Conservation (phyloP, 2,113 vertebrate genomes). For the Ctenodactylus gundi region DNA sequence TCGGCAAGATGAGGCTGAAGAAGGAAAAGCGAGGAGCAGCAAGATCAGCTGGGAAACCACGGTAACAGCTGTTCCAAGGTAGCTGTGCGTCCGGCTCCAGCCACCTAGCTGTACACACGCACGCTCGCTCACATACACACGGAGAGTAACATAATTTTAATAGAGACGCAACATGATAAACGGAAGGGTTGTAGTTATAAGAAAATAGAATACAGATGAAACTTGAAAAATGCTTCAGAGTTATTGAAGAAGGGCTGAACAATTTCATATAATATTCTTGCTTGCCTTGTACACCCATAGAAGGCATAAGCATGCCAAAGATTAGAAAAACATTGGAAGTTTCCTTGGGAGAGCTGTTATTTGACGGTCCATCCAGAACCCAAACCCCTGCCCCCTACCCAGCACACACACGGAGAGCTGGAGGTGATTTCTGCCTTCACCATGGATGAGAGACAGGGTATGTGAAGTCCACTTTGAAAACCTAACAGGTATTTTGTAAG, state of each 20-base stretch:
- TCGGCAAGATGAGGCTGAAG: not conserved
- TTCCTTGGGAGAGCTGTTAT: not conserved
- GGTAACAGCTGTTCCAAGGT: not conserved
- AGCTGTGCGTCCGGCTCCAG: not conserved
- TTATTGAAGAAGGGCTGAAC: not conserved
- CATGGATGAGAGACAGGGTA: not conserved
- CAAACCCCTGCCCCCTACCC: not conserved
- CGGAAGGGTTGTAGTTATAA: not conserved
- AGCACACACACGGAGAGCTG: not conserved
- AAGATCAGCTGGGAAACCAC: not conserved
- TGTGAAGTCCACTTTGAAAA: not conserved
- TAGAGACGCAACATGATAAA: not conserved
- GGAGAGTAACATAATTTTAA: not conserved
- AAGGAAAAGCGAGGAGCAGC: not conserved
- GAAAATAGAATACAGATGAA: not conserved
- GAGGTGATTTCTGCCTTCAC: not conserved
- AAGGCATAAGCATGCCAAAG: not conserved
- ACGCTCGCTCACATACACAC: not conserved
- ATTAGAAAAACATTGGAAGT: not conserved
- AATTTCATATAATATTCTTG: not conserved
- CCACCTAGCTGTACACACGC: not conserved
- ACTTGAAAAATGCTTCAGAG: slow-evolving; percentile 4
- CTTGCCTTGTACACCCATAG: not conserved
- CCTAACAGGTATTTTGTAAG: not conserved
- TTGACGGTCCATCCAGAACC: not conserved